These are phyloP conservation scores for Microchirus variegatus DNA, from an alignment of 2,797 vertebrate genomes.

Conservation along the genomic window DNA sequence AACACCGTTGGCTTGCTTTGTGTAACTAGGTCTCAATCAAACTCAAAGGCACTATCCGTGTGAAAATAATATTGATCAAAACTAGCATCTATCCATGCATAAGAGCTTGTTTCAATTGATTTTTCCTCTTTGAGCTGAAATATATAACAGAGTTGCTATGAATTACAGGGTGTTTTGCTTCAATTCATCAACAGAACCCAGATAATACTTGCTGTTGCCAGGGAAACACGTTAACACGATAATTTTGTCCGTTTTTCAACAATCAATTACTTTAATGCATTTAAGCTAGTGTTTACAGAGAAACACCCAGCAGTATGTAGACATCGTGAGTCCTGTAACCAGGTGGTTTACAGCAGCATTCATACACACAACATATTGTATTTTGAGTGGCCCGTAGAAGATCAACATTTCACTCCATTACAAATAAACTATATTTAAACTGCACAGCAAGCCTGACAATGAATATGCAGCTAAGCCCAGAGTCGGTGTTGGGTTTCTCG, in stretches of 20 bases:
- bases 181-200: constrained; percentile 87
- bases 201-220: constrained; percentile 89
- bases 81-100: constrained; percentile 77
- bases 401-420: constrained; percentile 50
- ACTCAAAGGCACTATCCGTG: constrained; percentile 75
- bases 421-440: constrained; percentile 32
- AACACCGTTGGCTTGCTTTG: constrained; percentile 47
- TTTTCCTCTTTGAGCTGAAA: constrained; percentile 78
- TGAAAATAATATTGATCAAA: constrained; percentile 84
- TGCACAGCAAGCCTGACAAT: constrained; percentile 44
- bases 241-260: constrained; percentile 85
- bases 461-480: constrained; percentile 18
- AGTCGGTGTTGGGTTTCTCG: constrained; percentile 19
- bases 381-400: constrained; percentile 52
- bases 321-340: constrained; percentile 53
- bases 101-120: constrained; percentile 83
- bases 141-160: constrained; percentile 80
- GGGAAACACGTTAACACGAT: constrained; percentile 86
- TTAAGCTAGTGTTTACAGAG: constrained; percentile 81
- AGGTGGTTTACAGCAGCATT: constrained; percentile 56
- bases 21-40: constrained; percentile 74
- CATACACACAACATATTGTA: constrained; percentile 37
- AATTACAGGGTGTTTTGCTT: constrained; percentile 86
- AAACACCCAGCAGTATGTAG: constrained; percentile 63
- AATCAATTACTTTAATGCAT: constrained; percentile 91